Evolutionary conservation across 2,888 invertebrate species (phyloP), one percentile per base, ranked within the genome.

Genomic region (Aspidiotus destructor): DNA sequence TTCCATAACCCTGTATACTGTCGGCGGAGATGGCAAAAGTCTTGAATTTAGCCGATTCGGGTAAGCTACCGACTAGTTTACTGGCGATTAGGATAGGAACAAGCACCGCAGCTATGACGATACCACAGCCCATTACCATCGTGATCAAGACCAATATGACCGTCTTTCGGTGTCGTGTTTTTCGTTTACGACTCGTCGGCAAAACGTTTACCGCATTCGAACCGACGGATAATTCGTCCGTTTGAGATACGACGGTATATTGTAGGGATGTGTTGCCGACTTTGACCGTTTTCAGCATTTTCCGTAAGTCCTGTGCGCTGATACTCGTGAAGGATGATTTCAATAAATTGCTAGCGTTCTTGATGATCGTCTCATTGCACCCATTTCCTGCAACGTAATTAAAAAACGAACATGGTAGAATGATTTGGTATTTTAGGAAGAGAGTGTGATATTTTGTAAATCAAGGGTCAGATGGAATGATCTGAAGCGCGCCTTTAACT

Each of bases 271-370:
- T 85, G 77, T 87, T 86, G 71, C 86, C 86, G 77, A 86, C 86
- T 72, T 86, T 80, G 76, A 86, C 86, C 73, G 86, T 86, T 79
- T 86, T 87, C 79, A 86, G 86, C 87, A 87, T 87, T n/a, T n/a
- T n/a, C n/a, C 41, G 13, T 60, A 15, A 13, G 9, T 55, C 11
- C 8, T 57, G 15, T 57, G 16, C 2, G 11, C 57, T 13, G 17
- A 10, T 11, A 15, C 57, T 11, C n/a, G 48, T n/a, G 48, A 48
- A 48, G 3, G 48, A 3, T 48, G n/a, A 48, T 48, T 28, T 28
- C 28, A 28, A 28, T 28, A 5, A 28, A 28, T 5, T 5, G 28
- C 5, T 28, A 5, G 28, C 28, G 28, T 28, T 28, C 5, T 28
- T 28, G 28, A 5, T 28, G 28, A 5, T 28, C 2, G 28, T 28